Conservation (phyloP, 2,888 invertebrate genomes). For the Arctia plantaginis region DNA sequence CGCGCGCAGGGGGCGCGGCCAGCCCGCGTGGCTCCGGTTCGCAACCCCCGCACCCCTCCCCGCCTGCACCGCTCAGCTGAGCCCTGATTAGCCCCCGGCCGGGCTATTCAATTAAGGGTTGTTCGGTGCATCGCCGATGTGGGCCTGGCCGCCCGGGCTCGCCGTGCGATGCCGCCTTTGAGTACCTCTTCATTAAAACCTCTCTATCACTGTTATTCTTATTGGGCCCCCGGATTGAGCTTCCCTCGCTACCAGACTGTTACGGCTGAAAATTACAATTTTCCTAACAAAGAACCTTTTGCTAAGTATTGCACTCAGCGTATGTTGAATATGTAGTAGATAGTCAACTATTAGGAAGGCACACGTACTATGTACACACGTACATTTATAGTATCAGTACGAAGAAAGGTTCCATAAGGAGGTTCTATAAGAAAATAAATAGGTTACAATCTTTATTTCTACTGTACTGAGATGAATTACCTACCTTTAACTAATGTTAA, state of each 20-base stretch:
- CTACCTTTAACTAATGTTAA: too few relatives aligned
- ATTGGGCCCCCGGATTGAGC: conserved; percentile 58
- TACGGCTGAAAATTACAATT: conserved; percentile 57
- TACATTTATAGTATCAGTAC: not conserved
- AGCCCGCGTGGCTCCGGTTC: conserved; percentile 85
- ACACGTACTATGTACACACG: too few relatives aligned
- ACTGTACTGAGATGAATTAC: too few relatives aligned
- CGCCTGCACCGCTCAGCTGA: conserved; percentile 81
- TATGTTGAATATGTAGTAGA: conserved; percentile 13
- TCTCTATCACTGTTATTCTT: conserved; percentile 74
- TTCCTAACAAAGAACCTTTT: conserved; percentile 42
- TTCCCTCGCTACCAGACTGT: conserved; percentile 37
- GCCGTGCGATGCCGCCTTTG: conserved; percentile 65
- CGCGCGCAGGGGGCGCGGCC: conserved; percentile 88
- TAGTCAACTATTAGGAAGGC: not conserved
- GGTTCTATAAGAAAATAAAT: not conserved
- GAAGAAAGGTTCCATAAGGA: not conserved
- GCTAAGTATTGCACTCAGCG: conserved; percentile 4
- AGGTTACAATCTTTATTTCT: too few relatives aligned
- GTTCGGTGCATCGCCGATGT: conserved; percentile 78
- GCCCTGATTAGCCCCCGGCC: conserved; percentile 85
- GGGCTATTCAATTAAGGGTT: conserved; percentile 85
- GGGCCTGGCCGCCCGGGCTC: conserved; percentile 56
- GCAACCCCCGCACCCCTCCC: conserved; percentile 57
- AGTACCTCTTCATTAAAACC: conserved; percentile 77